A percentile compares a stretch with the other conserved stretches of the same genome.
phyloP scores from a whole-genome alignment of 2,888 invertebrate genomes.

The Brachypalpus laphriformis region DNA sequence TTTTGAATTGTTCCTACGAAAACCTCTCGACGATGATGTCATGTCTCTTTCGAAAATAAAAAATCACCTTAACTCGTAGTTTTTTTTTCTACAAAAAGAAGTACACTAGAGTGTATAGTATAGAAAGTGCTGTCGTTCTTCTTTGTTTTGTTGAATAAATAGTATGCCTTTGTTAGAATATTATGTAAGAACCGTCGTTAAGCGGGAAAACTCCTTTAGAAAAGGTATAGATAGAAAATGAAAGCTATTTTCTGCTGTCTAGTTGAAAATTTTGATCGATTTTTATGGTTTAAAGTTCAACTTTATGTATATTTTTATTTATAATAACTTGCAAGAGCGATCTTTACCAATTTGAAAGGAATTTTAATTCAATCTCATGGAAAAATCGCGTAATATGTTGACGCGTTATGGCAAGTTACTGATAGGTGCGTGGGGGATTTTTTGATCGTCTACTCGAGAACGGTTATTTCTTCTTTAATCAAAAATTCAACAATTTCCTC shows the following conservation, averaged over 20 bases:
- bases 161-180: conserved; percentile 43
- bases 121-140: neutral
- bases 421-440: neutral
- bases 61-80: conserved; percentile 31
- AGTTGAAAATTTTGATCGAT: neutral
- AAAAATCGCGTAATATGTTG: conserved; percentile 54
- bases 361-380: conserved; percentile 1
- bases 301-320: conserved; percentile 8
- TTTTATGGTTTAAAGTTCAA: conserved; percentile 4
- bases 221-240: conserved; percentile 11
- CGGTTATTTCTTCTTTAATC: conserved; percentile 95
- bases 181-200: neutral
- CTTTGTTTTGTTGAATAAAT: conserved; percentile 13
- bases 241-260: conserved; percentile 28
- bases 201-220: neutral
- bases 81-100: conserved; percentile 15
- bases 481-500: conserved; percentile 99
- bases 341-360: conserved; percentile 20
- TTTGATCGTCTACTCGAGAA: conserved; percentile 86
- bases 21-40: conserved; percentile 37
- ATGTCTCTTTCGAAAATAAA: conserved; percentile 19
- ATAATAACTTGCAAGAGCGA: conserved; percentile 61
- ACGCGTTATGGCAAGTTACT: conserved; percentile 54
- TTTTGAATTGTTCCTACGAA: conserved; percentile 6
- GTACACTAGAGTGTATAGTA: conserved; percentile 4